Evolutionary conservation across 2,113 vertebrate species (phyloP), one percentile per base, ranked within the genome.

Genomic region (Polyodon spathula): DNA sequence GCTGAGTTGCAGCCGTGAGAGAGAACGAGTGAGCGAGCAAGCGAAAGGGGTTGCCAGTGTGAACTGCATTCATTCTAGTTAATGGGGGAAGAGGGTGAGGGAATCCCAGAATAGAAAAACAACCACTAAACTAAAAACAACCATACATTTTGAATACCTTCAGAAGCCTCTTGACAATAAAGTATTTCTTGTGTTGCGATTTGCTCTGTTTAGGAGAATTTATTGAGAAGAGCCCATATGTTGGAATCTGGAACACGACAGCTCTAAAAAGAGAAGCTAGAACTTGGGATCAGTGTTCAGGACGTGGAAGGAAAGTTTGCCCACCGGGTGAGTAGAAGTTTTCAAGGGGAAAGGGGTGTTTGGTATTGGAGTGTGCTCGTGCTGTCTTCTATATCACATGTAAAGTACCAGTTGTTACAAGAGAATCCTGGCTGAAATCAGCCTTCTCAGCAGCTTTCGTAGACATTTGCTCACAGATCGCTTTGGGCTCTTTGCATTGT

Each of bases 401-500:
- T 15, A 56, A n/a, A 51, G 12, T 40, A 37, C 40, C 48, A 59
- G 48, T 6, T 64, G 58, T 59, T 48, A n/a, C n/a, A 60, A 38
- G 58, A 46, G 66, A 65, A 65, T 72, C 73, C 71, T 70, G 11
- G 43, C 70, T 75, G 76, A 74, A 78, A 76, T 77, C 66, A 60
- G 77, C 76, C 63, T 72, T 78, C 76, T 81, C 79, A 78, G 78
- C 76, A 78, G 74, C 72, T 75, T 70, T 76, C 66, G 64, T 68
- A 71, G 68, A 65, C 65, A 65, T 63, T 72, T 70, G 66, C 74
- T n/a, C 67, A 77, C 71, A 74, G 72, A 17, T 56, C 4, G 12
- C 14, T 11, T 14, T 4, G 54, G 37, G 10, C 8, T 56, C 37
- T 38, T 7, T 37, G 8, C 54, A 40, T 43, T 43, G 6, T 43